phyloP scores from a whole-genome alignment of 1,140 invertebrate genomes.

The Camponotus vicinus region DNA sequence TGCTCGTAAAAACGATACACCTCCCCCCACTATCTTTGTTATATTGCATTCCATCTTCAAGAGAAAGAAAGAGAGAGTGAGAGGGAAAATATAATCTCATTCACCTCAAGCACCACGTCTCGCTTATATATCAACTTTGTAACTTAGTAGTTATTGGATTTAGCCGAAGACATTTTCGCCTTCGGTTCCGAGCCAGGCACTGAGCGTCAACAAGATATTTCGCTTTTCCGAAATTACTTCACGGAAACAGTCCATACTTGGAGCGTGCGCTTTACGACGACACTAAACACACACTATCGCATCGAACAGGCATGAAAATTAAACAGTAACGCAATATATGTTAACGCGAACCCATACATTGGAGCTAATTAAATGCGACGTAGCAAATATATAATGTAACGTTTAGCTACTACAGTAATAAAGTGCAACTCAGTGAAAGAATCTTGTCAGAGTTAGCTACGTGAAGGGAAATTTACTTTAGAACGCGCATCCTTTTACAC shows the following conservation, averaged over 20 bases:
- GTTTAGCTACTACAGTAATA: constrained; percentile 56
- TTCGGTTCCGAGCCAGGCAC: background rate
- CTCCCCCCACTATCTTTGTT: background rate
- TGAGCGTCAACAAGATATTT: background rate
- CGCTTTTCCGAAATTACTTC: constrained; percentile 41
- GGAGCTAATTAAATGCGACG: constrained; percentile 64
- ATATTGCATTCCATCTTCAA: background rate
- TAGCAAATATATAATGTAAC: constrained; percentile 56
- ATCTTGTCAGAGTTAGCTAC: constrained; percentile 35
- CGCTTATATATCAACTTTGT: constrained; percentile 9
- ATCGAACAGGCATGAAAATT: constrained; percentile 44
- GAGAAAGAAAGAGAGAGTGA: background rate
- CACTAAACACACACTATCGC: background rate
- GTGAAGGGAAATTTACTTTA: constrained; percentile 57
- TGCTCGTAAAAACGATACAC: constrained; percentile 3
- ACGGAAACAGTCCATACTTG: background rate
- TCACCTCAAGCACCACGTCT: background rate
- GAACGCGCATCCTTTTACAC: background rate
- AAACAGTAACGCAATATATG: constrained; percentile 32
- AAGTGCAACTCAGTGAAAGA: constrained; percentile 47
- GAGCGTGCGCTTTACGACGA: background rate
- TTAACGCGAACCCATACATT: background rate
- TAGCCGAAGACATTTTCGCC: constrained; percentile 17
- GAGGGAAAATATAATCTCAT: constrained; percentile 15
- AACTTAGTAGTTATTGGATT: constrained; percentile 29